A percentile compares a stretch with the other conserved stretches of the same genome.
Conservation (phyloP, 2,888 invertebrate species). For the Torymus aiolomorphi region DNA sequence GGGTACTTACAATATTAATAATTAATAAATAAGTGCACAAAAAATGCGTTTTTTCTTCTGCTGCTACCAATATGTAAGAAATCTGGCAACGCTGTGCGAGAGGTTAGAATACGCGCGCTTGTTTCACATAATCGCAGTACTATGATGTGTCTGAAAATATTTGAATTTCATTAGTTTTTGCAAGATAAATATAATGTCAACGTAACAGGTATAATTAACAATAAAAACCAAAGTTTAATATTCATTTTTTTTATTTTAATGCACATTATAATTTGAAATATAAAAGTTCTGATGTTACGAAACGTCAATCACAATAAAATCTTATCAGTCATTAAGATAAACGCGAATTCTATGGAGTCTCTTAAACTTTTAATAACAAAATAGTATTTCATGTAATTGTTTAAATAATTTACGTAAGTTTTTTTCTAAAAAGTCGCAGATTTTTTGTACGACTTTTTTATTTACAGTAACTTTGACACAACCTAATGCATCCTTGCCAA, state of each 20-base stretch:
- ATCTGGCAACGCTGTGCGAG: conserved; percentile 21
- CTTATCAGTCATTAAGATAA: no score
- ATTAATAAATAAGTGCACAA: conserved; percentile 1
- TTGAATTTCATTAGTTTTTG: neutral
- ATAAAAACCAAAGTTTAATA: no score
- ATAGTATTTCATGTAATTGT: no score
- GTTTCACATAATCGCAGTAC: neutral
- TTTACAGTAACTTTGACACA: conserved; percentile 4
- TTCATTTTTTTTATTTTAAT: neutral
- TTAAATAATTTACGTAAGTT: neutral
- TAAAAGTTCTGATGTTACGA: no score
- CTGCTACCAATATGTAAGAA: neutral
- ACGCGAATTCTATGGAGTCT: no score
- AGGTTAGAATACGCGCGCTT: no score
- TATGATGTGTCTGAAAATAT: neutral
- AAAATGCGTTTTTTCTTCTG: no score
- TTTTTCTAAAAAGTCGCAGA: conserved; percentile 7
- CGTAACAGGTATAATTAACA: no score
- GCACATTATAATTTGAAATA: no score
- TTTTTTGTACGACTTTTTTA: neutral
- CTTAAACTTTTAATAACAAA: no score
- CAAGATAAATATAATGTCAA: conserved; percentile 11
- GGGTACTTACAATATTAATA: conserved; percentile 12
- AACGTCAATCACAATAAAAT: no score
- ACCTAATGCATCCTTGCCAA: neutral